Conservation (phyloP, 2,888 invertebrate species). For the Chouioia cunea region DNA sequence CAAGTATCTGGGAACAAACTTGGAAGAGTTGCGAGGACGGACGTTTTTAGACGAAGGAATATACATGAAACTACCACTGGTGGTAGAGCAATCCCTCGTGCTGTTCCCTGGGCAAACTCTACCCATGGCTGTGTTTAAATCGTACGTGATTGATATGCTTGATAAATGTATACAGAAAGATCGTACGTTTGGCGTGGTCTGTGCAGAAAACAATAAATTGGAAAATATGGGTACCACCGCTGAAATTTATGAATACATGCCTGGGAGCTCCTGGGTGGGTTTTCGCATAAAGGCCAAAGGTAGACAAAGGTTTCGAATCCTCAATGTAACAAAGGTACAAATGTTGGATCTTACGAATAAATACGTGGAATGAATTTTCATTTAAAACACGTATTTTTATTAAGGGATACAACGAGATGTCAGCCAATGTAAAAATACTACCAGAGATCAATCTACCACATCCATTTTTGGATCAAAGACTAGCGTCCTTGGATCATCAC, state of each 20-base stretch:
- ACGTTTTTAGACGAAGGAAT: constrained; percentile 74
- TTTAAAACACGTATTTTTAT: constrained; percentile 19
- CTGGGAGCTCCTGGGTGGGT: constrained; percentile 69
- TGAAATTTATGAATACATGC: constrained; percentile 72
- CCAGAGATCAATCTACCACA: constrained; percentile 76
- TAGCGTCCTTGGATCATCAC: constrained; percentile 60
- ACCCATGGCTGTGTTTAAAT: constrained; percentile 76
- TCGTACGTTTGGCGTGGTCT: constrained; percentile 77
- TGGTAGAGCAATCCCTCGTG: constrained; percentile 75
- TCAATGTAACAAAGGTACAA: no score
- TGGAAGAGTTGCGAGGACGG: constrained; percentile 76
- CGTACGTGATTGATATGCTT: constrained; percentile 73
- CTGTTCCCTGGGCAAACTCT: constrained; percentile 85
- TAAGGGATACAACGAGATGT: constrained; percentile 54
- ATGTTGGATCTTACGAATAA: constrained; percentile 68
- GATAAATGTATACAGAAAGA: constrained; percentile 72
- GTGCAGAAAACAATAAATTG: constrained; percentile 66
- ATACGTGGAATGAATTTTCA: background rate
- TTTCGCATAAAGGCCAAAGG: constrained; percentile 82
- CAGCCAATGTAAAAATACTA: constrained; percentile 75
- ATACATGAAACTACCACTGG: constrained; percentile 72
- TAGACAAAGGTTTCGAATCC: constrained; percentile 76
- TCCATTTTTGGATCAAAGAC: constrained; percentile 69
- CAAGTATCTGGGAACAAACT: constrained; percentile 73
- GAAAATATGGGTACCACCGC: constrained; percentile 59